Evolutionary conservation across 2,888 invertebrate genomes (phyloP), one percentile per base, ranked within the genome.

Genomic region (Lithophane semibrunnea): DNA sequence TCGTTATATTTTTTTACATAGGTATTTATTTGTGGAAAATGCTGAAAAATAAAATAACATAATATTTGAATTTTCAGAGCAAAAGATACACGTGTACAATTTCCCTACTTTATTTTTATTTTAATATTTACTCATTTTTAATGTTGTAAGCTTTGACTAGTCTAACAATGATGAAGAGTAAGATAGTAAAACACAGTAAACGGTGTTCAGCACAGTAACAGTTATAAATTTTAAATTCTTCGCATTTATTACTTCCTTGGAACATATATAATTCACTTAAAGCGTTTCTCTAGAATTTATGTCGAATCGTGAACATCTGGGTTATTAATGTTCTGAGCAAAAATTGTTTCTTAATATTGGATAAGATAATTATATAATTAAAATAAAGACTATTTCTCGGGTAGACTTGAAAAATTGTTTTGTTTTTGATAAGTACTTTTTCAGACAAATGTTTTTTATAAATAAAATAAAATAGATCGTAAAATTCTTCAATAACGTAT

Each of bases 261-360:
- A 86, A 78, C 70, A 81, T 86, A 81, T 85, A 84, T 86, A 74
- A 87, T 79, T 82, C 73, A 64, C 72, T 78, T 75, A 64, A 77
- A 75, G 67, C 68, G 49, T 66, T 82, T 44, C 73, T 68, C 58
- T 73, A 42, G 52, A 84, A 87, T 84, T 81, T 79, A 86, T 79
- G 82, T 78, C 74, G 70, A 73, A 75, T 71, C 47, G 78, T n/a
- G 73, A 87, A 73, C 85, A 79, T 84, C 77, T 84, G 82, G 68
- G 67, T 84, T 81, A 85, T 81, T 77, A 75, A 86, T 81, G 81
- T 77, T 49, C 64, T 56, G 56, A 37, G 44, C 54, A 70, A 77
- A 75, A 60, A 77, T 77, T 64, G 66, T 73, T 68, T 77, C 58
- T 24, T 61, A 37, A 56, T 77, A 54, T 60, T 49, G 2, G 18